Conservation (phyloP, 2,797 vertebrate genomes). For the Yasuhikotakia modesta region DNA sequence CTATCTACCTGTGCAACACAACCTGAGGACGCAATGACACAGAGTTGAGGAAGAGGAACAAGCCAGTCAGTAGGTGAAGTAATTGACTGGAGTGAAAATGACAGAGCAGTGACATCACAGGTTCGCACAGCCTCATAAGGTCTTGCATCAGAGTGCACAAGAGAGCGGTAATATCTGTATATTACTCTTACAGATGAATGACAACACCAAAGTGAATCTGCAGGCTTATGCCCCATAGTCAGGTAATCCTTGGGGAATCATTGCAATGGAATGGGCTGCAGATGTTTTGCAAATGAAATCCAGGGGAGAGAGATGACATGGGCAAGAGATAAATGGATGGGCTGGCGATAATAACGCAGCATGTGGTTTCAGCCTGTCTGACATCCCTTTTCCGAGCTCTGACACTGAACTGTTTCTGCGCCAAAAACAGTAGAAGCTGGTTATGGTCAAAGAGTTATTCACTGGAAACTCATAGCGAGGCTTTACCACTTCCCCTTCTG, state of each 20-base stretch:
- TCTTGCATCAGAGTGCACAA: constrained; percentile 22
- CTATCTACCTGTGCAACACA: too few species aligned
- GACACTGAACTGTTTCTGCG: constrained; percentile 54
- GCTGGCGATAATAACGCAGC: constrained; percentile 45
- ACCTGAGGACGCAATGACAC: too few species aligned
- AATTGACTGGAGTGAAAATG: constrained; percentile 40
- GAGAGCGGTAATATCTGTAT: constrained; percentile 27
- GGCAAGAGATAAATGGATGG: constrained; percentile 42
- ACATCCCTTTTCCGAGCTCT: constrained; percentile 52
- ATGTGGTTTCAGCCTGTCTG: constrained; percentile 48
- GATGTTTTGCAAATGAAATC: constrained; percentile 50
- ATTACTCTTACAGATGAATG: constrained; percentile 58
- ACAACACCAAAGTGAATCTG: constrained; percentile 56
- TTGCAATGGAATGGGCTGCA: constrained; percentile 45
- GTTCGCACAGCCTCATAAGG: constrained; percentile 27
- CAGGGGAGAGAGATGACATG: constrained; percentile 24
- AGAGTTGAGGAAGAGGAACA: background rate
- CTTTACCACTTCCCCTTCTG: constrained; percentile 5
- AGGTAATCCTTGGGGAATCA: constrained; percentile 27
- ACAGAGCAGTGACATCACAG: constrained; percentile 3
- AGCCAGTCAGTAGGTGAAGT: constrained; percentile 31
- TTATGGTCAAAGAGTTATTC: too few species aligned
- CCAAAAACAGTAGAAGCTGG: constrained; percentile 32
- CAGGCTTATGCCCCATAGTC: constrained; percentile 42
- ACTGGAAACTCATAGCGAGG: too few species aligned